phyloP scores from a whole-genome alignment of 2,113 vertebrate species.

The Regulus satrapa region DNA sequence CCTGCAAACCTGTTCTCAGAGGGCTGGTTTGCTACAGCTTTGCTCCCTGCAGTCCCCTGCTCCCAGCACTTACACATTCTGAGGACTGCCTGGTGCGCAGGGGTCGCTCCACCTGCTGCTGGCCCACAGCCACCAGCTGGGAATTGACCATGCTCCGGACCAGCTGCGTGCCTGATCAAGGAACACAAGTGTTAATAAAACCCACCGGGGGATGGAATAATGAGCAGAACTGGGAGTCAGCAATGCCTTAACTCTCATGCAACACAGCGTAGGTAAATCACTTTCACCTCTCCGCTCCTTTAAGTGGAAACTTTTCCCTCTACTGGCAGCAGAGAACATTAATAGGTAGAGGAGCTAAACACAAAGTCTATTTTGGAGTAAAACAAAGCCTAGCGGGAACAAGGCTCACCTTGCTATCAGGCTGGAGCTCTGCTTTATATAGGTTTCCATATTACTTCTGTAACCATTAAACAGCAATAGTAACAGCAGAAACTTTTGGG shows the following conservation, averaged over 20 bases:
- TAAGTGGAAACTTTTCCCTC: not conserved
- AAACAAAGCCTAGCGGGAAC: not conserved
- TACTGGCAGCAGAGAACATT: not conserved
- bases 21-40: not conserved
- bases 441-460: not conserved
- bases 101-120: slow-evolving; percentile 77
- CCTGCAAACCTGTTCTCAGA: not conserved
- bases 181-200: not conserved
- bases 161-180: slow-evolving; percentile 82
- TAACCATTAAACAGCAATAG: not conserved
- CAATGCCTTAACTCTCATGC: not conserved
- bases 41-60: not conserved
- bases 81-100: slow-evolving; percentile 85
- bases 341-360: not conserved
- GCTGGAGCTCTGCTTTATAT: not conserved
- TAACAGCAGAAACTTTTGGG: not conserved
- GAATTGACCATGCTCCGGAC: slow-evolving; percentile 83
- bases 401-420: not conserved
- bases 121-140: slow-evolving; percentile 83
- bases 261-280: not conserved
- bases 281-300: not conserved
- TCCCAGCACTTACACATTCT: slow-evolving; percentile 87
- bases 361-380: not conserved
- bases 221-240: not conserved
- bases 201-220: not conserved